Base-by-base conservation (phyloP, 2,113 vertebrate genomes). In the Pterocles burchelli region DNA sequence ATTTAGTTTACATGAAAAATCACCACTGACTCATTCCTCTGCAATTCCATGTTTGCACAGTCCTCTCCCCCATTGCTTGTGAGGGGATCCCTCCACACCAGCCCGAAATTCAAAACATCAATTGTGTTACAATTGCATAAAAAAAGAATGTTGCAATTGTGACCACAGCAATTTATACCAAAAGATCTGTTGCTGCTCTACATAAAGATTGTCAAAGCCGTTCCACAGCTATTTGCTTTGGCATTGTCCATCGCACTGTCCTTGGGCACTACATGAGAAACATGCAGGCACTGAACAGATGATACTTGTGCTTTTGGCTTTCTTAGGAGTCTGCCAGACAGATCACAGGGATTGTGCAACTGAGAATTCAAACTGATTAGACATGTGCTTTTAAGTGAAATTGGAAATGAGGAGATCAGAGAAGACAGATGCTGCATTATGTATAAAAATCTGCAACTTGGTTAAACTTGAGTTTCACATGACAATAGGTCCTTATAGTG, bases 351-450 rank as follows among this genome's bases (percentile, higher is more conserved):
- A 86, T 22, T 94, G 65, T 90, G 90, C 83, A 96, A 74, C 75
- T 67, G 72, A 95, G 68, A 93, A 82, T 55, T 93, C 59, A 82
- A 86, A 92, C 88, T 86, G 93, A 88, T 97, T 78, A 77, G 85
- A 73, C 82, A 86, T 79, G 65, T 94, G 82, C 74, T 96, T 93
- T 94, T 52, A 75, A 92, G 65, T 72, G 82, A 90, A 94, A 84
- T 63, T 90, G 78, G 89, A 96, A 96, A 75, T 80, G 52, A 92
- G 45, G 52, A 92, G 82, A 94, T 94, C 83, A 81, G 79, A 74
- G 48, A 84, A 91, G 88, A 90, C 95, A 90, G 88, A 93, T 90
- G 85, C 72, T 1, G 20, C 83, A 65, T 90, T 93, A 88, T 74
- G 68, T 72, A 78, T 65, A 88, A 94, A 92, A 92, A 80, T 90